These are phyloP conservation scores for Anadara kagoshimensis DNA, from an alignment of 1,140 invertebrate species.

Conservation along the genomic window DNA sequence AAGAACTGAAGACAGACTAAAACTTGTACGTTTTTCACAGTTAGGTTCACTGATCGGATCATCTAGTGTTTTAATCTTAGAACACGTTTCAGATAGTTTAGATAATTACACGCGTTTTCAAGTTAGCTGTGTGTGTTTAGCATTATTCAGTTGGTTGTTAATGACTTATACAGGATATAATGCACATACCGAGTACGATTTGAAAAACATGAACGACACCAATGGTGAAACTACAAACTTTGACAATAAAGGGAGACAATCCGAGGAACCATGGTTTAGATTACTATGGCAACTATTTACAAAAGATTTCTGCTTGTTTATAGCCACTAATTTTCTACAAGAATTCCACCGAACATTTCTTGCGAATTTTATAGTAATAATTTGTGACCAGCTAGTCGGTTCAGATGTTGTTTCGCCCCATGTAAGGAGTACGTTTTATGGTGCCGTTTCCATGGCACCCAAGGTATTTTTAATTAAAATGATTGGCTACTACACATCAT, in stretches of 20 bases:
- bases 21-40: slow-evolving; percentile 67
- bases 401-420: slow-evolving; percentile 31
- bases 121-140: slow-evolving; percentile 54
- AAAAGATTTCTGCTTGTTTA: slow-evolving; percentile 61
- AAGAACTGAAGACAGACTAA: slow-evolving; percentile 64
- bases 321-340: slow-evolving; percentile 61
- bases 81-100: slow-evolving; percentile 57
- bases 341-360: slow-evolving; percentile 56
- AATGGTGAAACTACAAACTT: background rate
- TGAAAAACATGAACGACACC: slow-evolving; percentile 25
- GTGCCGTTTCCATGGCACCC: slow-evolving; percentile 24
- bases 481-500: background rate
- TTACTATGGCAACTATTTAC: slow-evolving; percentile 53
- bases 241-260: slow-evolving; percentile 19
- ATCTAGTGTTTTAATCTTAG: slow-evolving; percentile 52
- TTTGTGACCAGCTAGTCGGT: slow-evolving; percentile 56
- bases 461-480: slow-evolving; percentile 27
- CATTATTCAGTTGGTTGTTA: slow-evolving; percentile 56
- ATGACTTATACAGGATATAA: slow-evolving; percentile 61
- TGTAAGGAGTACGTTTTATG: slow-evolving; percentile 58
- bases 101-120: slow-evolving; percentile 70
- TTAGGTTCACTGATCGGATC: slow-evolving; percentile 63
- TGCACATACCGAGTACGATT: slow-evolving; percentile 64
- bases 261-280: slow-evolving; percentile 40
- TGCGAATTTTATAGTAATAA: slow-evolving; percentile 54